Base-by-base conservation (phyloP, 1,140 invertebrate genomes). In the Tyrophagus putrescentiae region DNA sequence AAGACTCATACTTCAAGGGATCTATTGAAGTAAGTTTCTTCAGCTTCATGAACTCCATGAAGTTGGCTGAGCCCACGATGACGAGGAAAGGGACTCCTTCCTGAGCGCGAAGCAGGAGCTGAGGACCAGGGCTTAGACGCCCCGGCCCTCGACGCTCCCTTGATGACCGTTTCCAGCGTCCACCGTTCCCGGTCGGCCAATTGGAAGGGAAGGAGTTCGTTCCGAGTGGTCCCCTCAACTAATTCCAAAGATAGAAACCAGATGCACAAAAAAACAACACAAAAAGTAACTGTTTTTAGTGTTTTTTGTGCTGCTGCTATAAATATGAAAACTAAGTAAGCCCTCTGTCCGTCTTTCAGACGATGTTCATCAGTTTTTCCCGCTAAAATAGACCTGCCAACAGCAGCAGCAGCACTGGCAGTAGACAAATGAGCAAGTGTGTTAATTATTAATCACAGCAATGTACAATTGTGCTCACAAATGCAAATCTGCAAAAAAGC, bases 1-100 rank as follows among this genome's bases (percentile, higher is more conserved):
- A 62, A 62, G 61, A 62, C n/a, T 62, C 61, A 62, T 62, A 62
- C 61, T 62, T 62, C 61, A 62, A 62, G 44, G 61, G 54, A 62
- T 62, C 61, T 62, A 61, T 54, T 62, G 56, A 27, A 62, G 61
- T 62, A 34, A 39, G 61, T 44, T 58, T 62, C 57, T 34, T 42
- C 32, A 42, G 56, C 36, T 62, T 62, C 61, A 45, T 57, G 36
- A 23, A 32, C 42, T 59, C 28, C 36, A 57, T 45, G 61, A 50
- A 58, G 61, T 59, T 44, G 18, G 16, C 34, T 28, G 18, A 18
- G 54, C 27, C 57, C 61, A 39, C 36, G 36, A 39, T 39, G 36
- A 39, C 36, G 36, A 39, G 36, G 36, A 39, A 39, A 13, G 36
- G 36, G 36, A 21, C 21, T 39, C 36, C 36, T 39, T 39, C 36